Evolutionary conservation across 2,113 vertebrate species (phyloP), one percentile per base, ranked within the genome.

Genomic region (Corydoras maculifer): DNA sequence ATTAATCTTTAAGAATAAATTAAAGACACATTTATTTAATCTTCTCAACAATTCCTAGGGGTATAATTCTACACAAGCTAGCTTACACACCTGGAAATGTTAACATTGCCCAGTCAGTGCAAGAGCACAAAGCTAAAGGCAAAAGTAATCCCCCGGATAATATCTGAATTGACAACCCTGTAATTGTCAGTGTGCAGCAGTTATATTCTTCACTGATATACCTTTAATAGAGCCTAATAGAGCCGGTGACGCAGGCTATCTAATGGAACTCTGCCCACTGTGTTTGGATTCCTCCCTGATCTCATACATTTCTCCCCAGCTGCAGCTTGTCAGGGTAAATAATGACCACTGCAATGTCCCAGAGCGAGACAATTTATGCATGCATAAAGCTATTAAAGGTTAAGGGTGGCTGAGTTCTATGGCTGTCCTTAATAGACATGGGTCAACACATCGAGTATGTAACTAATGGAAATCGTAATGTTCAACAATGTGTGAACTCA

Each of bases 401-500:
- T 84, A 88, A 86, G 84, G 85, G 81, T 85, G 81, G 80, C 80
- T 76, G 75, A 82, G 72, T 82, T 83, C 80, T 77, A 72, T 58
- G 58, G 82, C 72, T 84, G 85, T 83, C 82, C 79, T 84, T 92
- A 90, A 90, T 87, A 86, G 87, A 78, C 85, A 79, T 88, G 80
- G 81, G 80, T 81, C 86, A 88, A 89, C 82, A 62, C 86, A 81
- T 79, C 63, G 76, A 81, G 84, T 85, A 82, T 81, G 84, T 86
- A 88, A 87, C 87, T 86, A 90, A 91, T 84, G 82, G 90, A 81
- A 83, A 79, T 82, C 82, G 80, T 91, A 81, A 91, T 92, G 86
- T 87, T 86, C 86, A 90, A 90, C 83, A 87, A 86, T 81, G 90
- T 86, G 86, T 92, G 87, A 92, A 93, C 90, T 86, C 84, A 86